Percentiles rank a stretch among this genome's conserved stretches.
Evolutionary conservation across 1,140 invertebrate species (phyloP).

Genomic region (Pogonomyrmex barbatus): DNA sequence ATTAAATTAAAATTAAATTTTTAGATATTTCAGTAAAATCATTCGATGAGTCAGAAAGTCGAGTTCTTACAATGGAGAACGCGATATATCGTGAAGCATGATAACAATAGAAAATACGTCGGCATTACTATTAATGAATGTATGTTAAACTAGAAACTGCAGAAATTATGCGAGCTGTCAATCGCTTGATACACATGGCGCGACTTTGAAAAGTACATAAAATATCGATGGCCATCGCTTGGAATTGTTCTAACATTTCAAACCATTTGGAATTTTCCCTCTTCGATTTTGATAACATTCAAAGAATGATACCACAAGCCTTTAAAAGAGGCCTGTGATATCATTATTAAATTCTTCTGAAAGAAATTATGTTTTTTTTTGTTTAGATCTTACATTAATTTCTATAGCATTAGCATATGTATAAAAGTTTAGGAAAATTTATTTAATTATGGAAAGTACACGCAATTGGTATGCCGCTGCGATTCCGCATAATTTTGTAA

Average conservation of each 20-base stretch:
- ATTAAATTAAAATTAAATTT: too few relatives aligned
- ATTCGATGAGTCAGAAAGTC: not conserved
- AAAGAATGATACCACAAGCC: too few relatives aligned
- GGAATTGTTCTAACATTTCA: not conserved
- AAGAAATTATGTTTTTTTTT: not conserved
- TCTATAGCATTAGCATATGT: not conserved
- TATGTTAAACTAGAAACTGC: constrained; percentile 32
- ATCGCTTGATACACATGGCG: not conserved
- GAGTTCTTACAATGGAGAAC: not conserved
- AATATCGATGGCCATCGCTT: constrained; percentile 39
- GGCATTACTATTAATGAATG: constrained; percentile 20
- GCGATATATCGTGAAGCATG: not conserved
- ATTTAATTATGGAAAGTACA: not conserved
- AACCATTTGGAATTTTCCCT: not conserved
- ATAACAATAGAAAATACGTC: constrained; percentile 21
- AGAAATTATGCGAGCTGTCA: constrained; percentile 40
- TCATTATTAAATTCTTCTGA: not conserved
- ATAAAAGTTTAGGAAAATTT: not conserved
- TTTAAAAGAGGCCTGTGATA: not conserved
- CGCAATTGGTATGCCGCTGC: not conserved
- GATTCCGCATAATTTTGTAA: not conserved
- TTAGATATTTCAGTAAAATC: not conserved
- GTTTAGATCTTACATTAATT: not conserved
- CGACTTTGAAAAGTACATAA: constrained; percentile 55
- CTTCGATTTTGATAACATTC: not conserved